A percentile compares a stretch with the other conserved stretches of the same genome.
Conservation (phyloP, 2,113 vertebrate genomes). For the Hylia prasina region DNA sequence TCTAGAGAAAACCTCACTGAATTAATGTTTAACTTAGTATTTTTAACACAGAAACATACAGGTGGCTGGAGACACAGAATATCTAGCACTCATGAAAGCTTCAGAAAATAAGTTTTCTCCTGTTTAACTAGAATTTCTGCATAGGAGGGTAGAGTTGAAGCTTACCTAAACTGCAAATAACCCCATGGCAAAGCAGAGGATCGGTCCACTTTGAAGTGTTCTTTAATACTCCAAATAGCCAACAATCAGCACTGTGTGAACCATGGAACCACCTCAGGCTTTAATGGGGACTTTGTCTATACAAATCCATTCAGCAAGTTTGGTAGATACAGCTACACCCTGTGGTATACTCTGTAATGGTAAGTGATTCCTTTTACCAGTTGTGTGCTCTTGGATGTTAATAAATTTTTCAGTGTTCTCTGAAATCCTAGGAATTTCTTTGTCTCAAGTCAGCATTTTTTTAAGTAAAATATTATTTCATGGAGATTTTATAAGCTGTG, state of each 20-base stretch:
- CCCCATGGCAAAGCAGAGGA: background rate
- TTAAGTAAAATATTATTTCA: background rate
- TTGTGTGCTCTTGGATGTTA: background rate
- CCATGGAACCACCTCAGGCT: background rate
- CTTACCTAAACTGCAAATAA: background rate
- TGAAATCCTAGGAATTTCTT: background rate
- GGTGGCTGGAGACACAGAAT: background rate
- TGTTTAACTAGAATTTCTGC: background rate
- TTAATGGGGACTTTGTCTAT: background rate
- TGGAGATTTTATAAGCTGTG: background rate
- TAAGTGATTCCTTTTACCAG: background rate
- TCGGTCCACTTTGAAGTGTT: rapidly evolving
- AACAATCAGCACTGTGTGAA: background rate
- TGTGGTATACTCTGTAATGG: background rate
- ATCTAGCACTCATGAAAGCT: background rate
- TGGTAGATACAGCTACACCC: background rate
- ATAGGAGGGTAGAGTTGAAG: background rate
- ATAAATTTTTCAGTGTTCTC: background rate
- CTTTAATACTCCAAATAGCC: background rate
- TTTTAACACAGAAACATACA: background rate
- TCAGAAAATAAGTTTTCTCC: background rate
- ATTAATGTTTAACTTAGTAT: background rate
- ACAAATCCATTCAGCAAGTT: background rate
- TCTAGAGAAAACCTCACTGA: background rate
- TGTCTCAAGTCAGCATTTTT: background rate